Evolutionary conservation across 2,113 vertebrate genomes (phyloP), one percentile per base, ranked within the genome.

Genomic region (Uria aalge): DNA sequence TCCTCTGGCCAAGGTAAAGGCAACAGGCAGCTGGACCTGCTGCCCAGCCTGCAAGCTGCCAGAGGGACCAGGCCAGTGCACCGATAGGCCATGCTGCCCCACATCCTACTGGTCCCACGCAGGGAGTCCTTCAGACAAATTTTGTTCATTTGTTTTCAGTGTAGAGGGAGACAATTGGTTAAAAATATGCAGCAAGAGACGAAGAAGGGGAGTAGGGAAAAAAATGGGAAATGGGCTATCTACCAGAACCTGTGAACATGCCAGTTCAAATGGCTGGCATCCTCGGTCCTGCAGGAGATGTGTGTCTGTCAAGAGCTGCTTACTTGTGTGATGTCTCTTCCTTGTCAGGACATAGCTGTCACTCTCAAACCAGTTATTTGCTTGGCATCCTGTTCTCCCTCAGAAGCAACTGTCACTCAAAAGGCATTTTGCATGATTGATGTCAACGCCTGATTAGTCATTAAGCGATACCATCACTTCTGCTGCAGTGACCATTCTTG

Each of bases 301-400:
- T 32, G 48, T 92, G 67, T 95, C 92, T 77, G 40, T 94, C 80
- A 82, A 77, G 88, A 95, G 53, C 75, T 89, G 57, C 57, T 93
- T 79, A 47, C 30, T 48, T 92, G 43, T 5, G 9, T 69, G 45
- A 72, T 79, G 10, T 30, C 50, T 85, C 19, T 82, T 92, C 60
- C 55, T 94, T 3, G 1, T 26, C 72, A 93, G 59, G 78, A 67
- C 41, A 32, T 53, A 73, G 41, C 79, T 96, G 76, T 95, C 82
- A 76, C 43, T 95, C 30, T 62, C 47, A 69, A 41, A 62, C 45
- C 41, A 48, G 24, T 66, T 84, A 64, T 45, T 96, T 85, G 53
- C 59, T 73, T 93, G 71, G 63, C 71, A 83, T 79, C 30, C 82
- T 64, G 29, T 63, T 94, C 30, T 81, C 47, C 43, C n/a, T 77